Evolutionary conservation across 2,888 invertebrate genomes (phyloP).

Genomic region (Pristionchus exspectatus): DNA sequence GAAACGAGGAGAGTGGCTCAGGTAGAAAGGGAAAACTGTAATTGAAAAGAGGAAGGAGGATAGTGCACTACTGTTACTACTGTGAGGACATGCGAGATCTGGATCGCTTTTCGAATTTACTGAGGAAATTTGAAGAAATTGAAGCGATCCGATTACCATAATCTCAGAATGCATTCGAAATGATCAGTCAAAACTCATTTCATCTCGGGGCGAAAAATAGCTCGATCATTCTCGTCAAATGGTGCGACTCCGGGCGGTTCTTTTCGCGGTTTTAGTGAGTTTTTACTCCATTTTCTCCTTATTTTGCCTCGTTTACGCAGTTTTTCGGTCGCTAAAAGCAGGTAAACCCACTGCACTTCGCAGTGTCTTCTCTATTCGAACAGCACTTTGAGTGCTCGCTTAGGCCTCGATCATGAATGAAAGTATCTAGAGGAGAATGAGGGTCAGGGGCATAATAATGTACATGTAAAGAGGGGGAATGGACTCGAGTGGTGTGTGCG

Average conservation of each 20-base stretch:
- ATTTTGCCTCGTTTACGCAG: not conserved
- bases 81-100: not conserved
- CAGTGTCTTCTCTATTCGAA: not conserved
- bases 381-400: constrained; percentile 19
- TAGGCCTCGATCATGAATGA: not conserved
- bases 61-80: not conserved
- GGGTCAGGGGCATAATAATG: constrained; percentile 39
- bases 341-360: not conserved
- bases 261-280: constrained; percentile 4
- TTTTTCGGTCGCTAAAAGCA: not conserved
- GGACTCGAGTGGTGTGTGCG: constrained; percentile 24
- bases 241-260: constrained; percentile 8
- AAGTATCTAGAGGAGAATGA: not conserved
- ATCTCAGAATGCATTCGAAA: not conserved
- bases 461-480: constrained; percentile 19
- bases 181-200: constrained; percentile 10
- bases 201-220: not conserved
- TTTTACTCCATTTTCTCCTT: not conserved
- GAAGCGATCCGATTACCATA: not conserved
- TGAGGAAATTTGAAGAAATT: not conserved
- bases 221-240: constrained; percentile 4
- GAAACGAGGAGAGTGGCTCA: constrained; percentile 9
- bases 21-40: constrained; percentile 35
- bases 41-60: constrained; percentile 19
- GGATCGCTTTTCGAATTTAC: not conserved